Base-by-base conservation (phyloP, 2,888 invertebrate genomes). In the Cheilosia soror region DNA sequence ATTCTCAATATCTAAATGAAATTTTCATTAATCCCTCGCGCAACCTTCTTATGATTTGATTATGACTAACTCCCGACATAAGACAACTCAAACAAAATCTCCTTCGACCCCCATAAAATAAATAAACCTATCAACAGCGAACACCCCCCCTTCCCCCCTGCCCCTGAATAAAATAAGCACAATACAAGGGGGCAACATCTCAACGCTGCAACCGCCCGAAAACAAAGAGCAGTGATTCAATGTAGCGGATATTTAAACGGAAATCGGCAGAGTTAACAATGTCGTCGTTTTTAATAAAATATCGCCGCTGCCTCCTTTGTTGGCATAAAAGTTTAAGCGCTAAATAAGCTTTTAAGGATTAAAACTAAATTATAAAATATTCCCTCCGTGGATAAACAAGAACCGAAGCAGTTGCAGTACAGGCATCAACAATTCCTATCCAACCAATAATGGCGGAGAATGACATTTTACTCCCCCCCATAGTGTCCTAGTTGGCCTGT, bases 351-450 rank as follows among this genome's bases (percentile, higher is more conserved):
- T 25, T 80, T 68, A 80, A 62, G 73, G 80, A 73, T 68, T 73
- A 80, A 80, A 80, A 80, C 60, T 80, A 73, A 73, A 80, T 80
- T 68, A 80, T 80, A 68, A 80, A 80, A 80, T 73, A 68, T 80
- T 80, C 53, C 62, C 60, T 76, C 40, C 66, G 31, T 51, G 53
- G 53, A 42, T 63, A 25, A 73, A 77, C 53, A 77, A 55, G 51
- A 77, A 62, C 51, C 53, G 53, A 33, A 58, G 29, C 71, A 71
- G 40, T 11, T 29, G 27, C n/a, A 44, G 31, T 29, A 31, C n/a
- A 53, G 29, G 53, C 66, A 69, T 69, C 58, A 75, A 65, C 68
- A 63, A 49, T 80, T 53, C 47, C 73, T 53, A 62, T 68, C 72
- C 60, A 15, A 11, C 62, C 73, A 69, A 63, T 69, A 63, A 75